Conservation (phyloP, 2,797 vertebrate genomes). For the Staurois parvus region DNA sequence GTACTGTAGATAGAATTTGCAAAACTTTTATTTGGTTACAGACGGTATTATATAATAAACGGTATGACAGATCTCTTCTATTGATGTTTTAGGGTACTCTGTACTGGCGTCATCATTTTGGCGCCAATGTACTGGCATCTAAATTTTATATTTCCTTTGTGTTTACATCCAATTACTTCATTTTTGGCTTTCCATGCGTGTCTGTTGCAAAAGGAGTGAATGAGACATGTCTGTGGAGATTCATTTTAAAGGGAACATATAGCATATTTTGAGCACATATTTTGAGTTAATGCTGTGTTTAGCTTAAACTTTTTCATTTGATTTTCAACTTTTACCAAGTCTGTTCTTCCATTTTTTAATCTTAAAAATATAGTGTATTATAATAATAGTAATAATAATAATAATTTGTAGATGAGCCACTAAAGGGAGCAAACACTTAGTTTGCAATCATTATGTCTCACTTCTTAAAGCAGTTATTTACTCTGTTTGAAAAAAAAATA, state of each 20-base stretch:
- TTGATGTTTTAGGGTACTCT: neutral
- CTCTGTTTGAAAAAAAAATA: too few species aligned
- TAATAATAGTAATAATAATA: too few species aligned
- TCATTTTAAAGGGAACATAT: too few species aligned
- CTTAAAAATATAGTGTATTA: too few species aligned
- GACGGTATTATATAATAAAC: constrained; percentile 9
- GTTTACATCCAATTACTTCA: too few species aligned
- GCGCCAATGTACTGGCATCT: neutral
- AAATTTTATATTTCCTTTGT: too few species aligned
- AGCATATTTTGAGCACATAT: too few species aligned
- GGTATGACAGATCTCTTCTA: neutral
- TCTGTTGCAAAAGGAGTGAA: neutral
- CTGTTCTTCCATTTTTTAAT: neutral
- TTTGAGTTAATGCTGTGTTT: too few species aligned
- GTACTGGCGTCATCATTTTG: neutral
- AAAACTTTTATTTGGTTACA: constrained; percentile 27
- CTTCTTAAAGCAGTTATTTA: too few species aligned
- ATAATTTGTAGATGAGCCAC: neutral
- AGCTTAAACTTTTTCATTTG: too few species aligned
- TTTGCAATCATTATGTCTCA: too few species aligned
- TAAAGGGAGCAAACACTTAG: neutral
- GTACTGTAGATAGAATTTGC: constrained; percentile 16
- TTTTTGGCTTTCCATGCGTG: neutral
- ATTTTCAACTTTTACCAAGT: neutral
- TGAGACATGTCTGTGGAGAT: neutral